Conservation (phyloP, 2,797 vertebrate species). For the Neosilurus mollespiculum region DNA sequence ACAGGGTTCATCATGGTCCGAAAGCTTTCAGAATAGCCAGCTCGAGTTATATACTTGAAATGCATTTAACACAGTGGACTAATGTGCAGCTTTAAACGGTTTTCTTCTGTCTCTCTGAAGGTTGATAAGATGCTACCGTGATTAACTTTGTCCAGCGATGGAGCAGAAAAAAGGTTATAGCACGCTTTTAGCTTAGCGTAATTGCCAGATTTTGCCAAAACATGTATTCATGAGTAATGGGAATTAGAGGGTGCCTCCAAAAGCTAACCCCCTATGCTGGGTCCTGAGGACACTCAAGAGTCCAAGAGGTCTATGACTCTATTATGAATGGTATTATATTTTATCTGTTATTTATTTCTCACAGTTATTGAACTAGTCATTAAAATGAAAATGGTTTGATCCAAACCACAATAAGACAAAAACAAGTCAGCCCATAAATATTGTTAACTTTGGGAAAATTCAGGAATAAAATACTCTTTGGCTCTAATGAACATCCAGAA, state of each 20-base stretch:
- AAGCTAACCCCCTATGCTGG: background rate
- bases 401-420: background rate
- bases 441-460: background rate
- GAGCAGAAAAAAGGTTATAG: background rate
- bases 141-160: background rate
- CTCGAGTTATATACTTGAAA: constrained; percentile 24
- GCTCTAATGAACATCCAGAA: background rate
- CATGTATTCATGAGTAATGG: background rate
- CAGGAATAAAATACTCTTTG: background rate
- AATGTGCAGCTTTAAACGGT: constrained; percentile 33
- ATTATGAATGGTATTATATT: constrained; percentile 8
- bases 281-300: background rate
- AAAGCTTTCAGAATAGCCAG: constrained; percentile 19
- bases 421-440: background rate
- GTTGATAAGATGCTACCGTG: background rate
- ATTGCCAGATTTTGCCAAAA: background rate
- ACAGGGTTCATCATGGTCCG: background rate
- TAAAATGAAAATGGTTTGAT: background rate
- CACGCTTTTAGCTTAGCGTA: background rate
- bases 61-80: constrained; percentile 10
- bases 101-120: background rate
- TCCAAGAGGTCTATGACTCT: background rate
- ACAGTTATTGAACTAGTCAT: constrained; percentile 1
- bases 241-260: background rate
- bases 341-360: background rate